These are phyloP conservation scores for Protaetia brevitarsis DNA, from an alignment of 1,140 invertebrate species.

Conservation along the genomic window DNA sequence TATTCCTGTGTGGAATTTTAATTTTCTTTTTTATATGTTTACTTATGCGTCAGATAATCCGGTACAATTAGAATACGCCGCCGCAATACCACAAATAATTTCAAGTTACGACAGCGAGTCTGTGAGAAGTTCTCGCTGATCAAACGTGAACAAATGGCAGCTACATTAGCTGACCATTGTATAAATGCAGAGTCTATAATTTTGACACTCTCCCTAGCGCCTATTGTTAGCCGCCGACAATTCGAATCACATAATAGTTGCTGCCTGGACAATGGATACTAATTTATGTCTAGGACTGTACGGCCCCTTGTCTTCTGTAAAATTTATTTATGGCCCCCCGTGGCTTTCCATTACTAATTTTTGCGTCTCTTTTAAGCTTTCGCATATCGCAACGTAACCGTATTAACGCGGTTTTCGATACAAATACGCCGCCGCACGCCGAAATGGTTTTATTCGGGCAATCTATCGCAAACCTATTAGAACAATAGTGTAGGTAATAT, in stretches of 20 bases:
- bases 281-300: conserved; percentile 33
- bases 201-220: conserved; percentile 26
- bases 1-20: no score
- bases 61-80: no score
- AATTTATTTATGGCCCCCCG: no score
- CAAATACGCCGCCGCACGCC: no score
- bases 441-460: not conserved
- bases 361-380: no score
- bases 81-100: no score
- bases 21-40: no score
- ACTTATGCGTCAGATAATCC: no score
- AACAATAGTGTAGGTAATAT: not conserved
- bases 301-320: not conserved
- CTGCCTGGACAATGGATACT: conserved; percentile 34
- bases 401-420: no score
- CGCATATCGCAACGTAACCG: no score
- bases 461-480: conserved; percentile 19
- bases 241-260: conserved; percentile 34
- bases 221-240: conserved; percentile 33
- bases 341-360: no score
- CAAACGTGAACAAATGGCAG: conserved; percentile 27
- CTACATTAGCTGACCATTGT: conserved; percentile 36
- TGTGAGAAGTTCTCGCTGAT: conserved; percentile 17
- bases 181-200: conserved; percentile 33
- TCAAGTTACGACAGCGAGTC: conserved; percentile 31